phyloP scores from a whole-genome alignment of 2,113 vertebrate genomes.

The Anguilla rostrata region DNA sequence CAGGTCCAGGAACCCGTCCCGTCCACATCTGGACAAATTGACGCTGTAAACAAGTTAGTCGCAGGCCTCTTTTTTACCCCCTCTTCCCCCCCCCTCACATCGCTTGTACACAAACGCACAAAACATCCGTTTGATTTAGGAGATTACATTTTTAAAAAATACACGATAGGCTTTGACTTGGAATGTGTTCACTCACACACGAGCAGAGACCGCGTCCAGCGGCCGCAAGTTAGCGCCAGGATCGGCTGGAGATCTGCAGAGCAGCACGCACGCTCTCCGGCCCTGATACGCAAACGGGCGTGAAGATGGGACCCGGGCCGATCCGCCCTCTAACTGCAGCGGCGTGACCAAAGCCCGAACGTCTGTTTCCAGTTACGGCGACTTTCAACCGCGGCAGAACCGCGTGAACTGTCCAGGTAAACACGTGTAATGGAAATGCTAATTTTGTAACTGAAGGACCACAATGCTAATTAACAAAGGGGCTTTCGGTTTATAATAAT shows the following conservation, averaged over 20 bases:
- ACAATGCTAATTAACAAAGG: background rate
- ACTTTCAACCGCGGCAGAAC: background rate
- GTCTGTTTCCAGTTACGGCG: background rate
- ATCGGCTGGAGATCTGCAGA: background rate
- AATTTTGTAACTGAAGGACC: background rate
- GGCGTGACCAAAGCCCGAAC: too few species aligned
- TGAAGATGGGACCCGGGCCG: background rate
- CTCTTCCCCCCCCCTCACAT: background rate
- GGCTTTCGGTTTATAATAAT: too few species aligned
- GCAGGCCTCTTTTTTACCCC: background rate
- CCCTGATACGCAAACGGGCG: background rate
- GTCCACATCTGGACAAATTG: conserved; percentile 16
- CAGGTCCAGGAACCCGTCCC: background rate
- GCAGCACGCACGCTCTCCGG: background rate
- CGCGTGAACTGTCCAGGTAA: background rate
- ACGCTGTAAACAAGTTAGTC: conserved; percentile 5
- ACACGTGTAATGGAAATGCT: background rate
- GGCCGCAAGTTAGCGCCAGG: background rate
- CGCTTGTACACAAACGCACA: conserved; percentile 29
- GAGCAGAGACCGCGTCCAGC: conserved; percentile 13
- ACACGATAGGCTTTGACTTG: conserved; percentile 3
- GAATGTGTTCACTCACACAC: conserved; percentile 6
- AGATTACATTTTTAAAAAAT: conserved; percentile 8
- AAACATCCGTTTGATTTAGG: conserved; percentile 8
- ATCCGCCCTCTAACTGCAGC: too few species aligned